These are phyloP conservation scores for Pelosia muscerda DNA, from an alignment of 2,888 invertebrate species.

Conservation along the genomic window DNA sequence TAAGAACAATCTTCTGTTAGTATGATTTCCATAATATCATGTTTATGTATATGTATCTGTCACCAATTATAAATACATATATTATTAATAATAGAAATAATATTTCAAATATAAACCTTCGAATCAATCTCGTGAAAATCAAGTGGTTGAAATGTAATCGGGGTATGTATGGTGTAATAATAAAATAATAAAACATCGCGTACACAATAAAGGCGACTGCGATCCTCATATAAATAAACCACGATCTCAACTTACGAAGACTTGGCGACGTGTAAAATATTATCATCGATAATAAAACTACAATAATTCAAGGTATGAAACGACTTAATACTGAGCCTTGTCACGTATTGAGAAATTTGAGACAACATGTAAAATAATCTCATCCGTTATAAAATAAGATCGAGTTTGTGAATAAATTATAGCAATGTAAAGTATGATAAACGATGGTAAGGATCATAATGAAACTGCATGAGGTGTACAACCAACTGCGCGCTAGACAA, in stretches of 20 bases:
- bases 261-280: constrained; percentile 84
- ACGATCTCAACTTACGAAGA: constrained; percentile 72
- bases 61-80: not conserved
- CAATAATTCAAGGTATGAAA: constrained; percentile 70
- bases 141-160: constrained; percentile 62
- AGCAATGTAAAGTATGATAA: constrained; percentile 85
- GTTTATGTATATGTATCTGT: not conserved
- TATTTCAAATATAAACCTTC: constrained; percentile 38
- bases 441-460: constrained; percentile 83
- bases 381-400: constrained; percentile 78
- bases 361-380: constrained; percentile 80
- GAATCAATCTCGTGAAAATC: constrained; percentile 52
- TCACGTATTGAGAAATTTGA: constrained; percentile 83
- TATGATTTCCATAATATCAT: not conserved
- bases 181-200: constrained; percentile 56
- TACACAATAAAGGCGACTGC: constrained; percentile 65
- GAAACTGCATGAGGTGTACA: constrained; percentile 79
- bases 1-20: not conserved
- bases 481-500: constrained; percentile 58
- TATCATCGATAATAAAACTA: constrained; percentile 80
- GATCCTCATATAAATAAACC: constrained; percentile 72
- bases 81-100: not conserved
- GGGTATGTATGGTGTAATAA: constrained; percentile 50
- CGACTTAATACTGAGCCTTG: constrained; percentile 75
- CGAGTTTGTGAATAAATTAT: constrained; percentile 83